Base-by-base conservation (phyloP, 2,113 vertebrate genomes). In the Hippocampus zosterae region DNA sequence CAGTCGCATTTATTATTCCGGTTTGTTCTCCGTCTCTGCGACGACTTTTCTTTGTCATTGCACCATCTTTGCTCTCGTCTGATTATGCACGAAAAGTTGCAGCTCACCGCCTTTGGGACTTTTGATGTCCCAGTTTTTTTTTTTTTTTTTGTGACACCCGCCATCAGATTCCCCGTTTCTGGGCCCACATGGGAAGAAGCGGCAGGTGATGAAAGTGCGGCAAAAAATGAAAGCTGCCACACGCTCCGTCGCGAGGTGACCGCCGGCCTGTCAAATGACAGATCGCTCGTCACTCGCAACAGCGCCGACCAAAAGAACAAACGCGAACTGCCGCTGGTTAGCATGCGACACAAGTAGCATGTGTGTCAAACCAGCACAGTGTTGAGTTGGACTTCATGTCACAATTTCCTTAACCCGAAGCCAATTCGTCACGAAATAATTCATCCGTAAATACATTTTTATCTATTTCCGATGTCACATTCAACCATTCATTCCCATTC, bases 41-140 rank as follows among this genome's bases (percentile, higher is more conserved):
- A 48, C 76, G 76, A 81, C 81, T 80, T 84, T 81, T 84, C 83
- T 88, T 84, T 72, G 76, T 82, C 86, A 87, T 87, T 87, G 83
- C 82, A 80, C 64, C 69, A 71, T 75, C 61, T 70, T 56, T 29
- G 70, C 23, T 44, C 69, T 70, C 70, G 81, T 56, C 76, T 91
- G 88, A 92, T 91, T 90, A 92, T 89, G 88, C 85, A 85, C 84
- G 91, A 84, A 82, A 81, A 79, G 75, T 42, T 84, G 77, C 82
- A 82, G 86, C 87, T 89, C 71, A 77, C 87, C 90, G 90, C 91
- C 90, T 91, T 83, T 69, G 84, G 91, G 91, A 91, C 87, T 88
- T 81, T 77, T 79, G 82, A 88, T 93, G 92, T 81, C 91, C 91
- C 84, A 91, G 80, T 90, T 93, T 89, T 78, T 76, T 71, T 71